phyloP scores from a whole-genome alignment of 1,140 invertebrate genomes.

The Brachionus manjavacas region DNA sequence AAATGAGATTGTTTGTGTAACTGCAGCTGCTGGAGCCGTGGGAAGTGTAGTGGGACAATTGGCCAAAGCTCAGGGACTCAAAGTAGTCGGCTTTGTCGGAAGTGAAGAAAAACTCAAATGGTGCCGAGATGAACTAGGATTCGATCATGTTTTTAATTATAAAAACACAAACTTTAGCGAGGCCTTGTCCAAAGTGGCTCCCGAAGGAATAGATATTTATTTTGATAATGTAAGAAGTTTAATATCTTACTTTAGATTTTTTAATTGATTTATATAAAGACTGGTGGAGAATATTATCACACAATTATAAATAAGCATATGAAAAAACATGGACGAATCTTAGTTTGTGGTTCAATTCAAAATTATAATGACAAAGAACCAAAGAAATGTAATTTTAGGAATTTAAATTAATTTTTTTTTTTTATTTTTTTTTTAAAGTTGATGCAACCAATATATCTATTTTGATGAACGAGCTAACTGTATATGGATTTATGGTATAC shows the following conservation, averaged over 20 bases:
- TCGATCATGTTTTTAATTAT: conserved; percentile 67
- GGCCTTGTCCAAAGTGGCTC: conserved; percentile 62
- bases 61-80: conserved; percentile 65
- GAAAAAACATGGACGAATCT: conserved; percentile 45
- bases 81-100: conserved; percentile 66
- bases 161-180: conserved; percentile 62
- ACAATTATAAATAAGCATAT: conserved; percentile 44
- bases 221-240: conserved; percentile 64
- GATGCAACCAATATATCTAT: conserved; percentile 43
- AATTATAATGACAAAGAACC: conserved; percentile 43
- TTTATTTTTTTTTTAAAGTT: not conserved
- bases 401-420: conserved; percentile 50
- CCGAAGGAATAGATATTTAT: conserved; percentile 66
- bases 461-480: conserved; percentile 44
- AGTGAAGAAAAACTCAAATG: conserved; percentile 66
- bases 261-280: conserved; percentile 24
- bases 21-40: conserved; percentile 62
- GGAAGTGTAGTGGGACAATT: conserved; percentile 70
- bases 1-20: conserved; percentile 67
- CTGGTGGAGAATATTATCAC: conserved; percentile 46
- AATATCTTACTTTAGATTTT: too few relatives aligned
- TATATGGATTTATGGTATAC: conserved; percentile 45
- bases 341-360: conserved; percentile 46
- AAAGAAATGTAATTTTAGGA: conserved; percentile 64
- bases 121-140: conserved; percentile 63